Conservation (phyloP, 2,113 vertebrate genomes). For the Zosterops pallidus region DNA sequence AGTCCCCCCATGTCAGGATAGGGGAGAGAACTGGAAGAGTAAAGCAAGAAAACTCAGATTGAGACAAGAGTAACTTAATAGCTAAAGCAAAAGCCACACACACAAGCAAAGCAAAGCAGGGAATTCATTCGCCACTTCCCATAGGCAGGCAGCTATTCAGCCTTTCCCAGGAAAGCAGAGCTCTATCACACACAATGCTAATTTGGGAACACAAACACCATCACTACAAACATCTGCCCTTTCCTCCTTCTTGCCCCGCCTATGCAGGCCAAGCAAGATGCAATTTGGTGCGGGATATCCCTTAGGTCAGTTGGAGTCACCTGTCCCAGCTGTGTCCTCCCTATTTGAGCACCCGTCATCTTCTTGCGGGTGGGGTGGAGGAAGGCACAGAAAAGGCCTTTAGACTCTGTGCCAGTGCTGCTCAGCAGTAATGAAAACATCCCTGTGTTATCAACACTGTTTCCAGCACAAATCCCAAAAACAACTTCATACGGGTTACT, state of each 20-base stretch:
- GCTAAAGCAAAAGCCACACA: background rate
- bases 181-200: fast-evolving
- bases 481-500: background rate
- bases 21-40: fast-evolving
- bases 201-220: background rate
- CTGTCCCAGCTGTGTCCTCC: background rate
- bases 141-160: background rate
- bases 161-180: background rate
- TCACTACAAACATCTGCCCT: fast-evolving
- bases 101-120: background rate
- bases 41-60: background rate
- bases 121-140: background rate
- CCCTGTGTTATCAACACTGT: background rate
- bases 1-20: fast-evolving
- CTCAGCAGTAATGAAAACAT: background rate
- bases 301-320: background rate
- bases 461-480: background rate
- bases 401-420: background rate
- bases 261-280: background rate
- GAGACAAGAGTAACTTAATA: background rate
- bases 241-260: background rate
- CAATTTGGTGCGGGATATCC: background rate
- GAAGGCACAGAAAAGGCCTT: background rate
- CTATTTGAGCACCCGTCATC: too few species aligned
- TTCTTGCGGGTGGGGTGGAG: background rate